These are phyloP conservation scores for Cerastoderma edule DNA, from an alignment of 2,888 invertebrate genomes.

Conservation along the genomic window DNA sequence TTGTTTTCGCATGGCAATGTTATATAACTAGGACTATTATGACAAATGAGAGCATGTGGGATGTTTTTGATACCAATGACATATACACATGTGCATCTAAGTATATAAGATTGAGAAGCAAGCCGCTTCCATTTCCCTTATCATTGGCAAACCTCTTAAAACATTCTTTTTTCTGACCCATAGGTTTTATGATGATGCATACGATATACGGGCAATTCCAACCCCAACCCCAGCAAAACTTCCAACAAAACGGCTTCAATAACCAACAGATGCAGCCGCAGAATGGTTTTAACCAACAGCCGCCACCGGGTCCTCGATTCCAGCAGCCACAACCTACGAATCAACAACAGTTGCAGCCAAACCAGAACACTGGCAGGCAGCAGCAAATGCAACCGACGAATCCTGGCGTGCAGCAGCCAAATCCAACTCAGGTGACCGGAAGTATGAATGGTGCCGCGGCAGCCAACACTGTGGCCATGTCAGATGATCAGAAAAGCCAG, in stretches of 20 bases:
- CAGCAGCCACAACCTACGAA: conserved; percentile 17
- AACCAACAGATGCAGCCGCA: conserved; percentile 22
- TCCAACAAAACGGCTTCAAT: conserved; percentile 27
- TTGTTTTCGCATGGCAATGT: no score
- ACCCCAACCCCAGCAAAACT: conserved; percentile 28
- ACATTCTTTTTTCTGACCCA: no score
- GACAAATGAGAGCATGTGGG: no score
- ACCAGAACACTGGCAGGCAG: conserved; percentile 22
- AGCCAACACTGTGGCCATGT: not conserved
- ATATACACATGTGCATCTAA: no score
- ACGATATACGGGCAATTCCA: conserved; percentile 4
- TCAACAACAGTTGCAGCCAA: conserved; percentile 5
- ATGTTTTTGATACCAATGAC: no score
- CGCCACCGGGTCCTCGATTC: conserved; percentile 8
- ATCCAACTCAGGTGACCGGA: not conserved
- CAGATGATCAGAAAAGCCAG: conserved; percentile 38
- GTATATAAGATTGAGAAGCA: no score
- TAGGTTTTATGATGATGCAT: conserved; percentile 4
- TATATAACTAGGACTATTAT: no score
- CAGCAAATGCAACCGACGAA: conserved; percentile 12
- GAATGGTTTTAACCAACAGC: conserved; percentile 21
- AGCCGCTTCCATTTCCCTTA: no score
- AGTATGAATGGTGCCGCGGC: not conserved
- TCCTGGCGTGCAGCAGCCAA: not conserved
- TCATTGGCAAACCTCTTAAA: no score